phyloP scores from a whole-genome alignment of 1,140 invertebrate species.

The Oscheius sp. region DNA sequence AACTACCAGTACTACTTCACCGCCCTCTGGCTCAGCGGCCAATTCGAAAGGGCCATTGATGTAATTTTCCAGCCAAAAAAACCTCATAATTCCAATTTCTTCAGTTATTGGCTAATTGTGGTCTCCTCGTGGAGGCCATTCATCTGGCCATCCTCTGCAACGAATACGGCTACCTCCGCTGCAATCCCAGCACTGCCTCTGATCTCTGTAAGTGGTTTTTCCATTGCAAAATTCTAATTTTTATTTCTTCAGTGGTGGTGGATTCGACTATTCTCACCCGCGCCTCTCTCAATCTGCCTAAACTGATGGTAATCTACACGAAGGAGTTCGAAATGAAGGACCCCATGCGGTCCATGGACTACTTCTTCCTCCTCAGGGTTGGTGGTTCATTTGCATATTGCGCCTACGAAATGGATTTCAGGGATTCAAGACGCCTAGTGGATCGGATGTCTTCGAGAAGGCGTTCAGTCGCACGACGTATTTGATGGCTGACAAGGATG shows the following conservation, averaged over 20 bases:
- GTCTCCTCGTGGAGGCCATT: slow-evolving; percentile 38
- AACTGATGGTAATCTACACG: slow-evolving; percentile 53
- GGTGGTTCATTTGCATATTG: no score
- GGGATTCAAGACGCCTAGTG: slow-evolving; percentile 21
- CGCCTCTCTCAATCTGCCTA: slow-evolving; percentile 54
- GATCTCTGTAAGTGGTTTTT: slow-evolving; percentile 35
- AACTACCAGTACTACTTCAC: slow-evolving; percentile 50
- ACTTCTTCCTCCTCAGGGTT: slow-evolving; percentile 53
- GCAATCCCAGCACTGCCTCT: slow-evolving; percentile 35
- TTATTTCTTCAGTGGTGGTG: slow-evolving; percentile 44
- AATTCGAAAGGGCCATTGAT: slow-evolving; percentile 53
- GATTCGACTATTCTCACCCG: slow-evolving; percentile 43
- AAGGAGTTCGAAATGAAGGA: slow-evolving; percentile 56
- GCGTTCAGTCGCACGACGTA: slow-evolving; percentile 56
- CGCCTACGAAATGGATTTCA: slow-evolving; percentile 23
- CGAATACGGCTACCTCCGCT: slow-evolving; percentile 40
- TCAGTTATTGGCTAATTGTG: slow-evolving; percentile 24
- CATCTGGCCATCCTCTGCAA: slow-evolving; percentile 51
- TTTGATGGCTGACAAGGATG: slow-evolving; percentile 43
- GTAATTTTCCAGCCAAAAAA: not conserved
- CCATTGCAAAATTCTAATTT: slow-evolving; percentile 18
- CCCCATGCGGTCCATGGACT: slow-evolving; percentile 46
- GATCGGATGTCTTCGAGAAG: slow-evolving; percentile 51
- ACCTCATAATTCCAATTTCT: not conserved
- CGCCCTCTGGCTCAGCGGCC: slow-evolving; percentile 55